A percentile compares a stretch with the other conserved stretches of the same genome.
phyloP scores from a whole-genome alignment of 1,140 invertebrate species.

The Drosophila simulans region DNA sequence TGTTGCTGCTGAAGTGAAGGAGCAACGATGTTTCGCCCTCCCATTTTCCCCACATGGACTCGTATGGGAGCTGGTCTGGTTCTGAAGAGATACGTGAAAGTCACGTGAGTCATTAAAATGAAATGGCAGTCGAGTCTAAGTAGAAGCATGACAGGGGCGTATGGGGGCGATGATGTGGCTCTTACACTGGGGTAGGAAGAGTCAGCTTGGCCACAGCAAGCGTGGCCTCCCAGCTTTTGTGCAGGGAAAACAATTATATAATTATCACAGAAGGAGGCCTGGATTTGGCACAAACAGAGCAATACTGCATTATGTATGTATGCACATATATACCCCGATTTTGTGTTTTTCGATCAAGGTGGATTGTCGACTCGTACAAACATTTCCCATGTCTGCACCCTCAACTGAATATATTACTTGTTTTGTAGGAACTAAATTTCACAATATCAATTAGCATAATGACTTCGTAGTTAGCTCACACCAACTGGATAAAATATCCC shows the following conservation, averaged over 20 bases:
- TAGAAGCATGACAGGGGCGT: conserved; percentile 43
- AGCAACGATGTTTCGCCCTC: conserved; percentile 2
- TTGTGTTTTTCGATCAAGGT: too few relatives aligned
- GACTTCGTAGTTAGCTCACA: too few relatives aligned
- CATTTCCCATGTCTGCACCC: too few relatives aligned
- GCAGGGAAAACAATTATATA: conserved; percentile 7
- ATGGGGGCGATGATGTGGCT: neutral
- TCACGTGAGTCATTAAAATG: conserved; percentile 83
- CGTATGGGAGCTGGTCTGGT: conserved; percentile 15
- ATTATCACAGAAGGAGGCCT: neutral
- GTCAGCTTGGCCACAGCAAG: conserved; percentile 32
- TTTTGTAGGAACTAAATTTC: too few relatives aligned
- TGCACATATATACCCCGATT: too few relatives aligned
- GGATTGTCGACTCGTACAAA: too few relatives aligned
- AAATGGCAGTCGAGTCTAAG: conserved; percentile 68
- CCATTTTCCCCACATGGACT: too few relatives aligned
- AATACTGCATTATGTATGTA: neutral
- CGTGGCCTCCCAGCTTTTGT: conserved; percentile 25
- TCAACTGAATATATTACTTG: too few relatives aligned
- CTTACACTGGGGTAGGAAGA: conserved; percentile 43
- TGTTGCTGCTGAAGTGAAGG: conserved; percentile 8
- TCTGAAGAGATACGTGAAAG: conserved; percentile 73
- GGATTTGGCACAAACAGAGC: neutral
- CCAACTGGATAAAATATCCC: too few relatives aligned
- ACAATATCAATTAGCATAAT: too few relatives aligned